phyloP scores from a whole-genome alignment of 1,140 invertebrate genomes.

The Bombus superbus region DNA sequence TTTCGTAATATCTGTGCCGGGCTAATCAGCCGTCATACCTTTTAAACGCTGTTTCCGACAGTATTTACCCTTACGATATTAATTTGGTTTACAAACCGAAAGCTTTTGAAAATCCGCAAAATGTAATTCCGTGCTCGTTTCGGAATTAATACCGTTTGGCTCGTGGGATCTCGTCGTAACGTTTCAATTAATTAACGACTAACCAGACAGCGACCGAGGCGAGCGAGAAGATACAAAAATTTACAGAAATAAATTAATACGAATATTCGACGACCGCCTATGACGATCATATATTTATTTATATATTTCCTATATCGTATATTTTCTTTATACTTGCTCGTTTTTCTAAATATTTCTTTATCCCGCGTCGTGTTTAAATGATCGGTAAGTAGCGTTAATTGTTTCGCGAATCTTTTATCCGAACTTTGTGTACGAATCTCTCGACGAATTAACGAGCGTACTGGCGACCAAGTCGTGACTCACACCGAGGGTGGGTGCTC shows the following conservation, averaged over 20 bases:
- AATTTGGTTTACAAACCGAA: neutral
- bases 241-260: neutral
- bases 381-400: neutral
- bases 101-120: neutral
- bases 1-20: neutral
- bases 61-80: conserved; percentile 7
- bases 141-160: too few species aligned
- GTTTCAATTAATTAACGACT: conserved; percentile 30
- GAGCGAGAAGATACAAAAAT: neutral
- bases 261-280: neutral
- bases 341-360: neutral
- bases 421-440: neutral
- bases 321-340: neutral
- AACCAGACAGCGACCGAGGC: neutral
- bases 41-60: neutral
- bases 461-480: neutral
- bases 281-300: neutral
- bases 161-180: neutral
- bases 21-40: neutral
- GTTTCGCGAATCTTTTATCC: conserved; percentile 1
- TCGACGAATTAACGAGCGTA: neutral
- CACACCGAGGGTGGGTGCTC: conserved; percentile 14
- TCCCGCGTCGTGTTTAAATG: neutral
- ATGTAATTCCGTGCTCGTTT: conserved; percentile 1
- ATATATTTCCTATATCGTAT: neutral